Evolutionary conservation across 2,888 invertebrate genomes (phyloP).

Genomic region (Nebria salina): DNA sequence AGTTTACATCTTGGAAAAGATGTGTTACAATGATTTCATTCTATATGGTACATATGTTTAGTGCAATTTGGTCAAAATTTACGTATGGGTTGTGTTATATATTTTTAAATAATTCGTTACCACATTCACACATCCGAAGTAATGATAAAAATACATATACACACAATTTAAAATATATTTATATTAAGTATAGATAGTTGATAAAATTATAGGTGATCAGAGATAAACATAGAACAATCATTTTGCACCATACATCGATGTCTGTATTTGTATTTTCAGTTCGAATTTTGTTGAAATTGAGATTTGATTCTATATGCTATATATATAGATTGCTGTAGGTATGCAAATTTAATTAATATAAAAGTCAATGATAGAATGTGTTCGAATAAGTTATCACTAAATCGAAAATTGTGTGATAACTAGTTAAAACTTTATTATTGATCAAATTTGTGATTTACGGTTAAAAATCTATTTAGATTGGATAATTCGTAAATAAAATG

Average conservation of each 20-base stretch:
- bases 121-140: neutral
- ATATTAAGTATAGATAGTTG: neutral
- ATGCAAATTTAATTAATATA: no score
- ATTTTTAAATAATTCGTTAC: neutral
- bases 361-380: no score
- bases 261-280: constrained; percentile 6
- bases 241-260: constrained; percentile 8
- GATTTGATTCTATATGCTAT: neutral
- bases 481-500: neutral
- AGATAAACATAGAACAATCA: constrained; percentile 18
- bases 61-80: neutral
- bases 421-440: no score
- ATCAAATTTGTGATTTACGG: neutral
- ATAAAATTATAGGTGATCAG: constrained; percentile 9
- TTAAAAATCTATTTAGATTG: neutral
- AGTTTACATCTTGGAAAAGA: neutral
- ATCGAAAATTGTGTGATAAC: no score
- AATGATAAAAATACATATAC: neutral
- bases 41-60: neutral
- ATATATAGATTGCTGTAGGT: neutral
- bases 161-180: constrained; percentile 3
- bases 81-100: no score
- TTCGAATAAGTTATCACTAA: no score
- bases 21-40: neutral
- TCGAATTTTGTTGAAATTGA: constrained; percentile 12